These are phyloP conservation scores for Yoshiicerus persimilis DNA, from an alignment of 1,140 invertebrate genomes.

Conservation along the genomic window DNA sequence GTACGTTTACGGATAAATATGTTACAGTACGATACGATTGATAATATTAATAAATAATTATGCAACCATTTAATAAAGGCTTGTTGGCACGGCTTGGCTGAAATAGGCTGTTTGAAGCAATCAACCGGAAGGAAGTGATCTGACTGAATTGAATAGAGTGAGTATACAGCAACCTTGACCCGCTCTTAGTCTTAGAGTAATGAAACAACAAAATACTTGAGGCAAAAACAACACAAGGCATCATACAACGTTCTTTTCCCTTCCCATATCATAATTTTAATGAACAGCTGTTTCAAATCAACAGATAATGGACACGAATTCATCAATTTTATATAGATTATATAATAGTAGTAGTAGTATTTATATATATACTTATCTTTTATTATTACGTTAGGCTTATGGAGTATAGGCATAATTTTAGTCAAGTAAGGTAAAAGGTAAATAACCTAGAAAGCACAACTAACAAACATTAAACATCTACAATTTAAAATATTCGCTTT, in stretches of 20 bases:
- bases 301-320: slow-evolving; percentile 3
- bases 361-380: not conserved
- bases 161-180: slow-evolving; percentile 14
- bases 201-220: slow-evolving; percentile 13
- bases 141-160: not conserved
- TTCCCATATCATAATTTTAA: slow-evolving; percentile 19
- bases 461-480: not conserved
- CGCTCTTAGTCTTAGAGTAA: not conserved
- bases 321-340: not conserved
- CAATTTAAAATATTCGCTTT: not conserved
- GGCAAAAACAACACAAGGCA: slow-evolving; percentile 19
- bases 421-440: slow-evolving; percentile 8
- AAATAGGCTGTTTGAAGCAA: not conserved
- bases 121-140: not conserved
- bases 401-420: not conserved
- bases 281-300: slow-evolving; percentile 16
- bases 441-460: not conserved
- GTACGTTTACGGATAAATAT: not conserved
- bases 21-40: not conserved
- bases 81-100: not conserved
- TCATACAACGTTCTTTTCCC: not conserved
- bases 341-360: not conserved
- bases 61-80: slow-evolving; percentile 14
- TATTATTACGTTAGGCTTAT: not conserved
- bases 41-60: not conserved